These are phyloP conservation scores for Hypselothyrea guttata DNA, from an alignment of 2,888 invertebrate genomes.

Conservation along the genomic window DNA sequence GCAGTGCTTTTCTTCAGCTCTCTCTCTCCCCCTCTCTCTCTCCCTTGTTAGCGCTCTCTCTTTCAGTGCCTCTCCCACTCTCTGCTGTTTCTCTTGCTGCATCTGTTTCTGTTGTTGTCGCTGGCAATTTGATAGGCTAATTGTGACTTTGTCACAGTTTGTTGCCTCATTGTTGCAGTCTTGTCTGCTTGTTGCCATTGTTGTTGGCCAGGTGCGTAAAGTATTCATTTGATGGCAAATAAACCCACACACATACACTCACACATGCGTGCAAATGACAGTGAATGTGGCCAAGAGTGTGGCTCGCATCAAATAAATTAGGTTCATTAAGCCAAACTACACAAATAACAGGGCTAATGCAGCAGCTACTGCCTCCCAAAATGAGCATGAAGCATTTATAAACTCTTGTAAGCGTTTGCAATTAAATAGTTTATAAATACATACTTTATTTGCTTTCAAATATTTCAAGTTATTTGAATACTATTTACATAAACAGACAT, in stretches of 20 bases:
- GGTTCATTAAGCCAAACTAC: constrained; percentile 51
- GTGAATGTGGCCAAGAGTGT: constrained; percentile 36
- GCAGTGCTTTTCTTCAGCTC: constrained; percentile 40
- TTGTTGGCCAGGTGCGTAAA: constrained; percentile 47
- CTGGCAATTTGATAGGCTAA: constrained; percentile 70
- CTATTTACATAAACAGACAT: no score
- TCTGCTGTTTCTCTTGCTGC: constrained; percentile 18
- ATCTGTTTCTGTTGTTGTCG: constrained; percentile 11
- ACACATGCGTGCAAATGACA: constrained; percentile 8
- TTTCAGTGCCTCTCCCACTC: constrained; percentile 7
- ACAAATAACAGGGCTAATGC: constrained; percentile 20
- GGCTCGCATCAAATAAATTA: constrained; percentile 40
- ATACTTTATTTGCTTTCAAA: no score
- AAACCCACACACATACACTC: neutral
- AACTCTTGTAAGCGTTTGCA: neutral
- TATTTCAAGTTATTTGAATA: no score
- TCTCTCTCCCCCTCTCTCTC: constrained; percentile 2
- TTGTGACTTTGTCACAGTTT: constrained; percentile 76
- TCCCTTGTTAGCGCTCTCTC: neutral
- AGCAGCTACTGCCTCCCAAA: neutral
- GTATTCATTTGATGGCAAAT: constrained; percentile 30
- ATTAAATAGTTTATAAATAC: no score
- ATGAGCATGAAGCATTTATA: neutral
- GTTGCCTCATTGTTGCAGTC: constrained; percentile 46
- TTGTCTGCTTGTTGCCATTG: constrained; percentile 10